A percentile compares a stretch with the other conserved stretches of the same genome.
Conservation (phyloP, 2,888 invertebrate species). For the Brachyptera putata region DNA sequence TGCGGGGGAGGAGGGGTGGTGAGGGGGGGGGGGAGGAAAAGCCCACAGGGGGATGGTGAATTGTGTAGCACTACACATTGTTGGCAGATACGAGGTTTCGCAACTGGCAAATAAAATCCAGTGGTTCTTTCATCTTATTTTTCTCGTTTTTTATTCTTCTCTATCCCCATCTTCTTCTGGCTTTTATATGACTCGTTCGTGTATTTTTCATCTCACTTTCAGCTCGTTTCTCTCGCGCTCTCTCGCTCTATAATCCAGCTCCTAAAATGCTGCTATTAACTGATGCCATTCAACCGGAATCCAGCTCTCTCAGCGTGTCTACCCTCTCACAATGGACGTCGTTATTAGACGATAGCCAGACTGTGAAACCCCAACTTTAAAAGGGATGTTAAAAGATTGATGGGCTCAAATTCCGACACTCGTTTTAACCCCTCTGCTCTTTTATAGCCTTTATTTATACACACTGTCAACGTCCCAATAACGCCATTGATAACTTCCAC, state of each 20-base stretch:
- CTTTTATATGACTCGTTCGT: no score
- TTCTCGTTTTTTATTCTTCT: conserved; percentile 9
- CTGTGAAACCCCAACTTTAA: conserved; percentile 5
- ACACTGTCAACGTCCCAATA: conserved; percentile 5
- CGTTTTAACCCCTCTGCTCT: not conserved
- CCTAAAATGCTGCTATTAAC: conserved; percentile 30
- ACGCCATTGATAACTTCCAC: no score
- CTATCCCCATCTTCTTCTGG: not conserved
- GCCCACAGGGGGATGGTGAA: conserved; percentile 6
- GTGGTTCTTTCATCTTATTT: conserved; percentile 15
- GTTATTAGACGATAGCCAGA: conserved; percentile 19
- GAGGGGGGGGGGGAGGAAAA: not conserved
- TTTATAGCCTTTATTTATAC: not conserved
- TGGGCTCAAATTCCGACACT: conserved; percentile 11
- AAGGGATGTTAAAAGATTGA: conserved; percentile 21
- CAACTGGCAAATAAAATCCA: conserved; percentile 2
- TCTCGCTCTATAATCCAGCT: conserved; percentile 23
- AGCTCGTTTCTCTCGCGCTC: conserved; percentile 4
- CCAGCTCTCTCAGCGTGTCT: conserved; percentile 11
- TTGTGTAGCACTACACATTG: conserved; percentile 21
- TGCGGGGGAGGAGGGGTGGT: not conserved
- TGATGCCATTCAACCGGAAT: conserved; percentile 25
- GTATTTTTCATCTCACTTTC: conserved; percentile 1
- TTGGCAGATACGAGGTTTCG: conserved; percentile 4
- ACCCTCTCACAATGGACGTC: conserved; percentile 11